Conservation (phyloP, 2,113 vertebrate species). For the Elaphurus davidianus region DNA sequence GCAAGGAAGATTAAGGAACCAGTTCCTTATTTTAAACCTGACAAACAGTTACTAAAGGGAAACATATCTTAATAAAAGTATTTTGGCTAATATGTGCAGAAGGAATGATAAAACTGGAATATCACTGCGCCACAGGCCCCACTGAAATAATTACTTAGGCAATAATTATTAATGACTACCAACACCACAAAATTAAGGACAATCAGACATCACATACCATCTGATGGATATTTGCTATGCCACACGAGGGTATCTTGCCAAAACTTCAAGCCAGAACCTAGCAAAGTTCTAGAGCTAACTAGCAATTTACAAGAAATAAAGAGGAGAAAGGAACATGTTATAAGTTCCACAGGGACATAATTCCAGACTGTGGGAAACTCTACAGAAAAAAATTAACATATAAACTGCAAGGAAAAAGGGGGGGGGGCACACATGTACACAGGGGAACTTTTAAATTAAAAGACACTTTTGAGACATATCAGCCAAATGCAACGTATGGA, state of each 20-base stretch:
- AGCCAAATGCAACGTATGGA: neutral
- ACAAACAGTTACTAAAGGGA: neutral
- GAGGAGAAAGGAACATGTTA: neutral
- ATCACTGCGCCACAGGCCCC: neutral
- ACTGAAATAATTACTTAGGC: neutral
- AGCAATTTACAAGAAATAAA: neutral
- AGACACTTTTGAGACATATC: neutral
- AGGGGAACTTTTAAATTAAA: neutral
- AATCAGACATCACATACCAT: neutral
- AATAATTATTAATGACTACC: neutral
- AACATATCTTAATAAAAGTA: neutral
- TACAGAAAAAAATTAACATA: neutral
- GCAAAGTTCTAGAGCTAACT: neutral
- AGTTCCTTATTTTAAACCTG: neutral
- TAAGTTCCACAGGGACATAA: neutral
- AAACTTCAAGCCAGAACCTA: neutral
- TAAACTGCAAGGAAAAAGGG: neutral
- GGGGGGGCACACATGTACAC: accelerated
- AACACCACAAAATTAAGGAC: neutral
- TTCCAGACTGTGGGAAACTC: neutral
- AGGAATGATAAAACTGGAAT: neutral
- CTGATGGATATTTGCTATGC: neutral
- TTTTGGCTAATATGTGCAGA: neutral
- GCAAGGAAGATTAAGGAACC: neutral
- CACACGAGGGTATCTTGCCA: neutral